Conservation (phyloP, 2,113 vertebrate genomes). For the Smithornis capensis region DNA sequence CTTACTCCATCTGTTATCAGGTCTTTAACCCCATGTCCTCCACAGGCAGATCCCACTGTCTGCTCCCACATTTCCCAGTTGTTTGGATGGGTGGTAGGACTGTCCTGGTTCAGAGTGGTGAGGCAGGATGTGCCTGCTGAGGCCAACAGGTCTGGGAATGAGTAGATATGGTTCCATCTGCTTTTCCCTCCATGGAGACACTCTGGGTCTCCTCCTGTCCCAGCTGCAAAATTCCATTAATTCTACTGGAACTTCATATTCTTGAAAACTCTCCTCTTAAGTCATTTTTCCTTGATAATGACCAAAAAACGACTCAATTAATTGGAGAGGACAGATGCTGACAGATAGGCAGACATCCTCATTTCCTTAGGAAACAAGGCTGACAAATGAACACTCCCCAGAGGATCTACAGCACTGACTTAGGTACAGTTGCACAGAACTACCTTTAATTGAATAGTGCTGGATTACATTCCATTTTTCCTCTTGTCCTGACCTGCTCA, state of each 20-base stretch:
- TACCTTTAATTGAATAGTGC: slow-evolving; percentile 53
- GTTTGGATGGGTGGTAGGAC: neutral
- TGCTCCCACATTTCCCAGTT: neutral
- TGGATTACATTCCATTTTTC: slow-evolving; percentile 52
- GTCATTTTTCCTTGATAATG: neutral
- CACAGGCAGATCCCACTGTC: neutral
- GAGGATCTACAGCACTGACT: slow-evolving; percentile 29
- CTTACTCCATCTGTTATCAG: neutral
- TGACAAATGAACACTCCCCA: slow-evolving; percentile 19
- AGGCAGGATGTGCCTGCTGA: neutral
- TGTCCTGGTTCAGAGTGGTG: neutral
- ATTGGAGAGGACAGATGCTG: neutral
- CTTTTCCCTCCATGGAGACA: neutral
- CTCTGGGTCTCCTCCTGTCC: neutral
- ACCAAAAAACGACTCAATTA: slow-evolving; percentile 4
- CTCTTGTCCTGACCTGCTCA: slow-evolving; percentile 46
- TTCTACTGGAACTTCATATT: neutral
- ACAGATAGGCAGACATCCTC: slow-evolving; percentile 30
- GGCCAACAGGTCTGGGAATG: neutral
- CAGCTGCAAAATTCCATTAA: neutral
- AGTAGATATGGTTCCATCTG: neutral
- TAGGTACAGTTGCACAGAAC: slow-evolving; percentile 19
- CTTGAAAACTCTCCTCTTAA: neutral
- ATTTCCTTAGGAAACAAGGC: slow-evolving; percentile 54
- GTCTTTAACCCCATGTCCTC: neutral